Evolutionary conservation across 2,113 vertebrate species (phyloP).

Genomic region (Phainopepla nitens): DNA sequence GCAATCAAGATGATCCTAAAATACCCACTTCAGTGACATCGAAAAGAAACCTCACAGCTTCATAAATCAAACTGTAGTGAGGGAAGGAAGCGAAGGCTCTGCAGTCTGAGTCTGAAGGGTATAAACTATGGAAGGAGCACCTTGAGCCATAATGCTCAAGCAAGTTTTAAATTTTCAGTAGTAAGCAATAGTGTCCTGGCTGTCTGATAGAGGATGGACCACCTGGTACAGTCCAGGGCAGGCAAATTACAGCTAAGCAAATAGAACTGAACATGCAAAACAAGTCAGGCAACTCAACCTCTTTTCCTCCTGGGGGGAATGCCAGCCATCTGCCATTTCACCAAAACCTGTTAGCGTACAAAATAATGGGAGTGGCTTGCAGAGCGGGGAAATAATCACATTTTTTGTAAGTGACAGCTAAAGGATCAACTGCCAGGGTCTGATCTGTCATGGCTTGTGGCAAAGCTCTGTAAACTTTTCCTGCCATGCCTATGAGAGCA

Average conservation of each 20-base stretch:
- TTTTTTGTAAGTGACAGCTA: neutral
- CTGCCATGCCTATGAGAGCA: accelerated
- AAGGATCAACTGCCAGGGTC: neutral
- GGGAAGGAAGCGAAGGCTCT: neutral
- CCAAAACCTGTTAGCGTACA: neutral
- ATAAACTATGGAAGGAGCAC: neutral
- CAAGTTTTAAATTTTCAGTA: neutral
- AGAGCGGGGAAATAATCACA: neutral
- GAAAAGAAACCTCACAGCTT: neutral
- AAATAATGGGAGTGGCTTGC: neutral
- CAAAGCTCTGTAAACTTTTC: neutral
- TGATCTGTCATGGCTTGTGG: neutral
- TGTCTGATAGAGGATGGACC: neutral
- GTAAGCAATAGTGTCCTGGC: neutral
- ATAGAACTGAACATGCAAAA: neutral
- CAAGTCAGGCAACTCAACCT: neutral
- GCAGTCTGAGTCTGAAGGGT: neutral
- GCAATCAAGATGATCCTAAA: neutral
- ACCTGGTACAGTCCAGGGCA: neutral
- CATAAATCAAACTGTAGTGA: neutral
- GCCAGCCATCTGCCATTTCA: neutral
- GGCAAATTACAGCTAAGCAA: conserved; percentile 15
- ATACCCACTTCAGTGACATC: neutral
- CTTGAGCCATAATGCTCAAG: accelerated
- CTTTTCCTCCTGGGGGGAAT: neutral